Evolutionary conservation across 2,888 invertebrate species (phyloP).

Genomic region (Smittia aterrima): DNA sequence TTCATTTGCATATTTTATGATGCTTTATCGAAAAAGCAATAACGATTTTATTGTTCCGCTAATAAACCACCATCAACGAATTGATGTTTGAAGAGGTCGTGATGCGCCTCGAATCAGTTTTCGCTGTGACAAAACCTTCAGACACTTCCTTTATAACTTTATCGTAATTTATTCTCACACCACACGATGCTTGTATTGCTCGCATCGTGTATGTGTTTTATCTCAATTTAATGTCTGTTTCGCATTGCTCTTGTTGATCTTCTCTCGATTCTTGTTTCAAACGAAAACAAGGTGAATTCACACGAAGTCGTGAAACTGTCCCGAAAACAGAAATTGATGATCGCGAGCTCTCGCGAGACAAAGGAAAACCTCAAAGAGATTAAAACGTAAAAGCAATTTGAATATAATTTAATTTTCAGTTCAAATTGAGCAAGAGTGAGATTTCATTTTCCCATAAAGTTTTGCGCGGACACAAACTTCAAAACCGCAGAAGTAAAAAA

Average conservation of each 20-base stretch:
- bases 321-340: neutral
- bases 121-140: slow-evolving; percentile 23
- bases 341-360: neutral
- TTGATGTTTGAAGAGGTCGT: neutral
- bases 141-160: slow-evolving; percentile 36
- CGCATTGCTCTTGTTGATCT: neutral
- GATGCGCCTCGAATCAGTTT: neutral
- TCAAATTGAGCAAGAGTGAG: neutral
- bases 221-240: slow-evolving; percentile 36
- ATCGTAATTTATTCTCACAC: slow-evolving; percentile 41
- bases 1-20: slow-evolving; percentile 41
- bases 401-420: slow-evolving; percentile 5
- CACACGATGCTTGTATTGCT: slow-evolving; percentile 36
- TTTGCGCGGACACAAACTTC: neutral
- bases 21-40: slow-evolving; percentile 40
- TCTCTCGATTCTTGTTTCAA: neutral
- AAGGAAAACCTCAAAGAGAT: neutral
- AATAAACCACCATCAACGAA: slow-evolving; percentile 41
- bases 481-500: neutral
- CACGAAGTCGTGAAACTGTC: neutral
- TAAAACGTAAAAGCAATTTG: neutral
- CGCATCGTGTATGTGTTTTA: slow-evolving; percentile 29
- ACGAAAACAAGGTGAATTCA: slow-evolving; percentile 18
- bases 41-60: slow-evolving; percentile 40
- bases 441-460: slow-evolving; percentile 4